phyloP scores from a whole-genome alignment of 2,113 vertebrate genomes.

The Tauraco erythrolophus region DNA sequence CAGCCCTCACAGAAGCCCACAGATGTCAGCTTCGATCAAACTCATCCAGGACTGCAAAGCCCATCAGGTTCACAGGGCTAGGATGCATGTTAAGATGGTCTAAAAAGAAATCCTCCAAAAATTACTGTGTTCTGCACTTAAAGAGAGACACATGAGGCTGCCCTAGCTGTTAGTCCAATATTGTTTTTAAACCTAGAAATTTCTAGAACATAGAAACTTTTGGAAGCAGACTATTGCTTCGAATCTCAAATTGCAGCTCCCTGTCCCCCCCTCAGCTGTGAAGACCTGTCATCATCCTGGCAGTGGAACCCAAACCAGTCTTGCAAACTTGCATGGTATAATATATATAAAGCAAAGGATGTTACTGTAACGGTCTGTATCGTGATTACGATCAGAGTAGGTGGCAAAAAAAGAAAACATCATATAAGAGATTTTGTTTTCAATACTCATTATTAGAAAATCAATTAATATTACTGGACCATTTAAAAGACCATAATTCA shows the following conservation, averaged over 20 bases:
- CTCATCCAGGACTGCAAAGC: constrained; percentile 1
- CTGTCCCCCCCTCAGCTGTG: background rate
- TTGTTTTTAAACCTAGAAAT: background rate
- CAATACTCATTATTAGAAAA: background rate
- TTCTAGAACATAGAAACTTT: background rate
- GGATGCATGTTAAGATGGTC: background rate
- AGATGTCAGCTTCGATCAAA: background rate
- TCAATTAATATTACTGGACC: background rate
- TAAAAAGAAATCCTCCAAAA: background rate
- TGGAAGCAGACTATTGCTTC: background rate
- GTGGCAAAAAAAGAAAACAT: background rate
- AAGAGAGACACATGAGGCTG: background rate
- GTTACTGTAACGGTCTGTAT: background rate
- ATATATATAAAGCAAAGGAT: background rate
- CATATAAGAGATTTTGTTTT: background rate
- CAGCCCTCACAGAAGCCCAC: constrained; percentile 21
- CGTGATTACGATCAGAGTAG: background rate
- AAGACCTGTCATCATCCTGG: background rate
- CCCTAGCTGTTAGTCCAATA: background rate
- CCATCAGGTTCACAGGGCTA: background rate
- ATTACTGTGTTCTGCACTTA: background rate
- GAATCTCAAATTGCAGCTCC: background rate
- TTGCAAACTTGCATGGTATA: background rate
- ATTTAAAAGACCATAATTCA: background rate
- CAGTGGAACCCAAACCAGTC: background rate